Base-by-base conservation (phyloP, 2,888 invertebrate genomes). In the Pyralis farinalis region DNA sequence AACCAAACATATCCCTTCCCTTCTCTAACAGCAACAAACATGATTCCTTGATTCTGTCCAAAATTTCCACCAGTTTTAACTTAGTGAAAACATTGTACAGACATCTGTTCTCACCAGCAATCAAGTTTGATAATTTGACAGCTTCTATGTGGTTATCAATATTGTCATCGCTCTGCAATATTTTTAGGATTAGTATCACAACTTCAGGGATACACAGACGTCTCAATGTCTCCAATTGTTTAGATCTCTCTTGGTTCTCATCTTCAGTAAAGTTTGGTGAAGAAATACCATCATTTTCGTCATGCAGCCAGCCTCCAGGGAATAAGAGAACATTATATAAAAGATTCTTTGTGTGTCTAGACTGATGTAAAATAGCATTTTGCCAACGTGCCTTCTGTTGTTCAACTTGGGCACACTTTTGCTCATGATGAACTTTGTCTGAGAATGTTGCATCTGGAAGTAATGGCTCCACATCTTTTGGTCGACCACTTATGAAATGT, bases 231-330 rank as follows among this genome's bases (percentile, higher is more conserved):
- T 92, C 90, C 73, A 96, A 77, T 72, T 97, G 95, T 53, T 93
- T 92, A 6, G 85, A 74, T 56, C 96, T 92, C 28, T 90, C 89
- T 11, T 75, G 53, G 31, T 74, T 76, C 36, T 90, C 89, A 42
- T 87, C 77, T 46, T 90, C 88, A 52, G 68, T 81, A 22, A 73
- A 86, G 12, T 80, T 83, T 4, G 63, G 53, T 0, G 89, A 89
- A 44, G 89, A 90, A 38, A 88, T 85, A 10, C 88, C 78, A 33
- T 90, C 89, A 51, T 76, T 90, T 9, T 92, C 90, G 70, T 97
- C 97, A 32, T 93, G 91, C 44, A 98, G 90, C 98, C 98, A 98
- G 3, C 98, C 97, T 56, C 96, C 95, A 1, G 97, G 96, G 70
- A 98, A 98, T 7, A 96, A 74, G 27, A 98, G 72, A 0, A 98